Conservation (phyloP, 2,113 vertebrate genomes). For the Campylorhamphus procurvoides region DNA sequence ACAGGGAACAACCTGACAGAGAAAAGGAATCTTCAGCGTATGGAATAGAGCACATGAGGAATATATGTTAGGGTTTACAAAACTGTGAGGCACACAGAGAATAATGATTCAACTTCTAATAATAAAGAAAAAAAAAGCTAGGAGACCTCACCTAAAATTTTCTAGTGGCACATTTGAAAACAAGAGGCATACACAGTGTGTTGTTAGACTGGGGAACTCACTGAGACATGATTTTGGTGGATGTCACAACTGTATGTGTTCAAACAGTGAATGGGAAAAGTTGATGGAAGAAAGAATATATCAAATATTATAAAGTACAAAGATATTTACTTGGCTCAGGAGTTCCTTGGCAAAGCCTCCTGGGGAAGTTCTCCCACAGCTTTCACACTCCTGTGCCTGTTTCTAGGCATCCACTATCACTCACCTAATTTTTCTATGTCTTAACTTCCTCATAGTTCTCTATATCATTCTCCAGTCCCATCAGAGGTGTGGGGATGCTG, state of each 20-base stretch:
- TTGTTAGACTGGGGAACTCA: not conserved
- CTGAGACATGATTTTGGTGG: not conserved
- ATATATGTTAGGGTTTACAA: not conserved
- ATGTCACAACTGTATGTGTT: not conserved
- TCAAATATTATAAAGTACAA: not conserved
- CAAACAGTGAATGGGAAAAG: not conserved
- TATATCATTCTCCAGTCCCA: not conserved
- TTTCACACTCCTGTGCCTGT: not conserved
- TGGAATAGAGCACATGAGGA: not conserved
- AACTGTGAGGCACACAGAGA: not conserved
- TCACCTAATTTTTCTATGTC: not conserved
- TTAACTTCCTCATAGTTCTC: not conserved
- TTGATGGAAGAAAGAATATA: not conserved
- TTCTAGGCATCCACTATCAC: not conserved
- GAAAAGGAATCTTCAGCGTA: not conserved
- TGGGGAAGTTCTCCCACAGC: not conserved
- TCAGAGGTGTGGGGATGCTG: not conserved
- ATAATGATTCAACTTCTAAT: not conserved
- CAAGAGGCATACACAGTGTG: not conserved
- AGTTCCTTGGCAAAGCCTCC: not conserved
- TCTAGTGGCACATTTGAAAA: not conserved
- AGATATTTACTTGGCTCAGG: not conserved
- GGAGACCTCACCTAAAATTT: not conserved
- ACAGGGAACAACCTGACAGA: not conserved
- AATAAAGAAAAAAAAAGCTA: not conserved